Evolutionary conservation across 2,888 invertebrate genomes (phyloP).

Genomic region (Agrypnus murinus): DNA sequence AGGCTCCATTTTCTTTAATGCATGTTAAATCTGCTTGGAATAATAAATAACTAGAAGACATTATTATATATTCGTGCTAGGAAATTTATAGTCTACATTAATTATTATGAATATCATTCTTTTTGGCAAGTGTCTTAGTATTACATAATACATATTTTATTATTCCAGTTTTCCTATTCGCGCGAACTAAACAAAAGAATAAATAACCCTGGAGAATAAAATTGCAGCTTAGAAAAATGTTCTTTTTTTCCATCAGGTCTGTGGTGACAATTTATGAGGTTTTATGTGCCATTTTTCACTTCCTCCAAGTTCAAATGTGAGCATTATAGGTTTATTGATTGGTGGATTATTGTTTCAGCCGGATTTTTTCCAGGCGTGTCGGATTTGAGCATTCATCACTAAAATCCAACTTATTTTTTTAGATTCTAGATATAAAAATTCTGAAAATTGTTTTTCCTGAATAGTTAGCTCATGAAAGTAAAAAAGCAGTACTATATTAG

Average conservation of each 20-base stretch:
- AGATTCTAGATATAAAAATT: neutral
- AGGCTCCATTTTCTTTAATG: slow-evolving; percentile 24
- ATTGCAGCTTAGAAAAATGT: neutral
- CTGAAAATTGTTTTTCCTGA: neutral
- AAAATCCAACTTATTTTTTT: neutral
- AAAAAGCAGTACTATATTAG: too few species aligned
- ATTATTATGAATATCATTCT: slow-evolving; percentile 1
- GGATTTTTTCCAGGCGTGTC: slow-evolving; percentile 10
- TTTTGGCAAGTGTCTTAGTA: neutral
- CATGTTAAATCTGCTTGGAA: slow-evolving; percentile 22
- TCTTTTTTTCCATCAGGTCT: slow-evolving; percentile 3
- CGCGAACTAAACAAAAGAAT: neutral
- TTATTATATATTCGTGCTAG: slow-evolving; percentile 17
- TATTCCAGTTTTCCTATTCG: neutral
- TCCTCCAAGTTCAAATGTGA: slow-evolving; percentile 13
- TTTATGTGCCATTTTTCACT: slow-evolving; percentile 17
- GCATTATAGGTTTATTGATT: slow-evolving; percentile 26
- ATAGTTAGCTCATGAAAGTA: too few species aligned
- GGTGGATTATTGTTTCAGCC: slow-evolving; percentile 21
- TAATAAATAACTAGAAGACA: slow-evolving; percentile 13
- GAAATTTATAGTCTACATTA: slow-evolving; percentile 7
- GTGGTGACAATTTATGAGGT: slow-evolving; percentile 20
- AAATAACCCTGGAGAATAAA: neutral
- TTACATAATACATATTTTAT: neutral
- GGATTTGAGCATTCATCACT: neutral